Conservation (phyloP, 2,888 invertebrate species). For the Yponomeuta cagnagella region DNA sequence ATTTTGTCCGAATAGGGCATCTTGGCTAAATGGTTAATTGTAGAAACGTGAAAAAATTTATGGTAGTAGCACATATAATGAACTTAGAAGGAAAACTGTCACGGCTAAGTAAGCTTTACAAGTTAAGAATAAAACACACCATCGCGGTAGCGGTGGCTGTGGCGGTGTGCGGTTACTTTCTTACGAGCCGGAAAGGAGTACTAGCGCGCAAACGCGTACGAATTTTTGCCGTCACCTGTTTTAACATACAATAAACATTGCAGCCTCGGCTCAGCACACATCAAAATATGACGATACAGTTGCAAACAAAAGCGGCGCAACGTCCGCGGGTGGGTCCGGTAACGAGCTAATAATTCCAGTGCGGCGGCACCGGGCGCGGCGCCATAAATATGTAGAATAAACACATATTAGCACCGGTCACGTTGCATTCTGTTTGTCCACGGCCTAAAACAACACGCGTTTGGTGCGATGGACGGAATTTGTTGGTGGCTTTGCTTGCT, state of each 20-base stretch:
- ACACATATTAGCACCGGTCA: constrained; percentile 71
- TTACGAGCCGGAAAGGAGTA: too few relatives aligned
- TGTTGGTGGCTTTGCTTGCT: constrained; percentile 63
- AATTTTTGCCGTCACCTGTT: background rate
- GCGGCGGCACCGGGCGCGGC: constrained; percentile 50
- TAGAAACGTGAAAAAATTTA: too few relatives aligned
- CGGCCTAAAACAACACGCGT: constrained; percentile 74
- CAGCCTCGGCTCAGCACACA: background rate
- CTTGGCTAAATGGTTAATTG: too few relatives aligned
- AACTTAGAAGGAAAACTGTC: too few relatives aligned
- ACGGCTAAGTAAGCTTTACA: too few relatives aligned
- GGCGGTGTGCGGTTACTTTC: too few relatives aligned
- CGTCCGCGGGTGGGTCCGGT: constrained; percentile 41
- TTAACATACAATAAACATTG: background rate
- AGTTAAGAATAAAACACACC: too few relatives aligned
- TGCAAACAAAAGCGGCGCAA: constrained; percentile 9
- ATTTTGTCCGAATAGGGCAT: too few relatives aligned
- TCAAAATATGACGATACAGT: constrained; percentile 10
- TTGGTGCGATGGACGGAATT: constrained; percentile 64
- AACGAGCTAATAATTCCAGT: constrained; percentile 71
- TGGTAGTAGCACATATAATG: too few relatives aligned
- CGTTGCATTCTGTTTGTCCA: constrained; percentile 65
- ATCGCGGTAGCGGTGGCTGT: too few relatives aligned
- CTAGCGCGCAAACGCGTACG: too few relatives aligned
- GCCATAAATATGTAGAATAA: constrained; percentile 70